A percentile compares a stretch with the other conserved stretches of the same genome.
Evolutionary conservation across 2,797 vertebrate species (phyloP).

Genomic region (Cygnus olor): DNA sequence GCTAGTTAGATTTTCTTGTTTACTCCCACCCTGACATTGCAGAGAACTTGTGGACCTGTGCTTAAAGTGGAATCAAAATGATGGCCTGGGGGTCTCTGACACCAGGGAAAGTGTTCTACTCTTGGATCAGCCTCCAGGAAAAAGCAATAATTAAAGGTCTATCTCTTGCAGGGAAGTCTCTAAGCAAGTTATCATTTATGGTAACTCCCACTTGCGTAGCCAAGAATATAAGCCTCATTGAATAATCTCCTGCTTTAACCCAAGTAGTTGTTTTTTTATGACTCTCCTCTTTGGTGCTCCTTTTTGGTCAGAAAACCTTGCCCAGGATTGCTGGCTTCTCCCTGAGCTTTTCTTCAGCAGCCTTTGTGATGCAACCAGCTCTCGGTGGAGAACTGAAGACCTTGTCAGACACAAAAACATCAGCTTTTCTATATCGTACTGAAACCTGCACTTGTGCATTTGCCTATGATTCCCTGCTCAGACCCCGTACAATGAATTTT

Average conservation of each 20-base stretch:
- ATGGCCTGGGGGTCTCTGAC: neutral
- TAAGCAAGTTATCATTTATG: neutral
- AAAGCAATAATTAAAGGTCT: neutral
- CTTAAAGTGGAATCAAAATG: neutral
- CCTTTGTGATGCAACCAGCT: neutral
- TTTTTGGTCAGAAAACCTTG: neutral
- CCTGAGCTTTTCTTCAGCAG: neutral
- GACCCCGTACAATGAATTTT: neutral
- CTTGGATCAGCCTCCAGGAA: neutral
- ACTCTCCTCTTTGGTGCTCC: neutral
- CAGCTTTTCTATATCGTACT: neutral
- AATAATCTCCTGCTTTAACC: too few relatives aligned
- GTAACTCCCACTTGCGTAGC: neutral
- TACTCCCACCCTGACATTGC: neutral
- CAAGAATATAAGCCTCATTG: neutral
- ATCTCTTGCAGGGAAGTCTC: neutral
- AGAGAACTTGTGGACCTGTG: neutral
- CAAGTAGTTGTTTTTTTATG: neutral
- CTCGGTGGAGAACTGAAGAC: neutral
- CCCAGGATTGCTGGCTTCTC: neutral
- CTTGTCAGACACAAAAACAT: neutral
- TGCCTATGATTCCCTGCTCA: neutral
- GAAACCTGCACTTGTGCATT: neutral
- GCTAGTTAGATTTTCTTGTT: neutral
- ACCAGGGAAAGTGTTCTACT: neutral